Evolutionary conservation across 2,113 vertebrate species (phyloP), one percentile per base, ranked within the genome.

Genomic region (Conger conger): DNA sequence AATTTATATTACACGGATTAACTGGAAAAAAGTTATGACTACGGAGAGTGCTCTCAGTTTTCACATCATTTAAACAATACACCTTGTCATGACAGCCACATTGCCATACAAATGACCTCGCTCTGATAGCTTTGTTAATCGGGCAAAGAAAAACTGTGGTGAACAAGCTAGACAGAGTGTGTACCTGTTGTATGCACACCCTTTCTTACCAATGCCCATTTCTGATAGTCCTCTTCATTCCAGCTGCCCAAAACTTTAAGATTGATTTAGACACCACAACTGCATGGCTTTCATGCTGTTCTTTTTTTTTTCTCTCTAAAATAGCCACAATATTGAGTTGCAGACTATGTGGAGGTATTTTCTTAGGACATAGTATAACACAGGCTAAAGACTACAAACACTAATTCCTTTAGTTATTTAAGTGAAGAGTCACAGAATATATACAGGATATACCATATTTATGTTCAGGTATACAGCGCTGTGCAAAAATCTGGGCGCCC

Each of bases 11-110:
- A 98, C 97, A 97, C 99, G 99, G 98, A 99, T 99, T 99, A 97
- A 33, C 99, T 99, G 99, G 99, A 99, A 98, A n/a, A 99, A 98
- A 97, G 97, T 97, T 96, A 97, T 99, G 99, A 99, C 98, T 99
- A 97, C 95, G 91, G 98, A 98, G 98, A 96, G 95, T 95, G 96
- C 95, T 94, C 94, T 95, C 97, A 96, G 95, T 96, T 97, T 96
- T 97, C 96, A 95, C 94, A 97, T 98, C 97, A 97, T 99, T 99
- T 99, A 99, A 97, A 98, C 97, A 98, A 97, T 97, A 97, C 96
- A 96, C 97, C 97, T 96, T 96, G 93, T 99, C 97, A 98, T 98
- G 97, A 96, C 96, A 93, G 97, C 97, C 97, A 97, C 95, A 94
- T 96, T 93, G 92, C 95, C 96, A 97, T 97, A 96, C 94, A 97